Percentiles rank a stretch among this genome's conserved stretches.
Evolutionary conservation across 2,888 invertebrate genomes (phyloP).

Genomic region (Thereva nobilitata): DNA sequence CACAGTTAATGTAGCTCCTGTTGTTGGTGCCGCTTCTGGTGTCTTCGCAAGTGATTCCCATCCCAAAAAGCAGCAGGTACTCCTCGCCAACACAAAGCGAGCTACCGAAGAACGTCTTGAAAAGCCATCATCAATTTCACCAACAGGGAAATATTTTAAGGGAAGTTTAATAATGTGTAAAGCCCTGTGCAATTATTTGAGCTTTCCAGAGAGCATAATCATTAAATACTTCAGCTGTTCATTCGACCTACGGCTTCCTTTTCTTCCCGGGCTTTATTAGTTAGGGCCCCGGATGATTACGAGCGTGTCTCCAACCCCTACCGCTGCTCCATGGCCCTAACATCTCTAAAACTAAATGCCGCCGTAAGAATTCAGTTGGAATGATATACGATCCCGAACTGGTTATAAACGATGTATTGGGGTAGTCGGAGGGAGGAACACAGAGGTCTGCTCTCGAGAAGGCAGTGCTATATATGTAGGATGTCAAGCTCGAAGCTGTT

Average conservation of each 20-base stretch:
- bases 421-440: neutral
- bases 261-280: slow-evolving; percentile 38
- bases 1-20: neutral
- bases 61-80: neutral
- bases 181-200: slow-evolving; percentile 40
- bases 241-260: slow-evolving; percentile 32
- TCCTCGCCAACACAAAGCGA: slow-evolving; percentile 7
- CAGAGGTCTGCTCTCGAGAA: neutral
- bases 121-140: slow-evolving; percentile 40
- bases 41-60: slow-evolving; percentile 23
- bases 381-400: slow-evolving; percentile 40
- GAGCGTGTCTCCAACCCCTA: neutral
- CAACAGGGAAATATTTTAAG: slow-evolving; percentile 40
- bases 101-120: slow-evolving; percentile 19
- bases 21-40: slow-evolving; percentile 34
- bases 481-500: slow-evolving; percentile 26
- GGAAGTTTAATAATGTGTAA: slow-evolving; percentile 41
- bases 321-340: neutral
- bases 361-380: slow-evolving; percentile 35
- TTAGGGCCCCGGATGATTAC: slow-evolving; percentile 29
- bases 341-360: slow-evolving; percentile 12
- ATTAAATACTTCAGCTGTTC: slow-evolving; percentile 37
- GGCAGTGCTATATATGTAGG: neutral
- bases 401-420: slow-evolving; percentile 32
- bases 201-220: slow-evolving; percentile 36